Evolutionary conservation across 2,888 invertebrate species (phyloP).

Genomic region (Teinopalpus imperialis): DNA sequence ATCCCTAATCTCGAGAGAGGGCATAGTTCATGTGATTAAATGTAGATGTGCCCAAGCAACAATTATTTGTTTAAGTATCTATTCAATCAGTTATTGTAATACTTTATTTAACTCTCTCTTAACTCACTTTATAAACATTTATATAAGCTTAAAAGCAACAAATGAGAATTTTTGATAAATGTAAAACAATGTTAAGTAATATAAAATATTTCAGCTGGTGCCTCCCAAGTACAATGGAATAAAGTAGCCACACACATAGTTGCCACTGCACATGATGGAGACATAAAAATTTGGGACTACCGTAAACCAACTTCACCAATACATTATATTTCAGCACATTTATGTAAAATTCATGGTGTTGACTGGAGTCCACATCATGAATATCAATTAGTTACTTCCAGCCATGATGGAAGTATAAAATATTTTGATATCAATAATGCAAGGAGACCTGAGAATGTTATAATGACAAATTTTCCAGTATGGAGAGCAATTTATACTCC

Average conservation of each 20-base stretch:
- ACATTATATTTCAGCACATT: conserved; percentile 96
- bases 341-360: conserved; percentile 93
- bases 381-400: conserved; percentile 93
- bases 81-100: too few species aligned
- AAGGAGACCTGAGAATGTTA: conserved; percentile 90
- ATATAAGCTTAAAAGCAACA: too few species aligned
- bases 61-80: too few species aligned
- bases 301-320: conserved; percentile 93
- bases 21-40: too few species aligned
- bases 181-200: too few species aligned
- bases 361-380: conserved; percentile 96
- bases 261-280: conserved; percentile 97
- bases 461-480: conserved; percentile 92
- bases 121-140: too few species aligned
- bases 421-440: conserved; percentile 95
- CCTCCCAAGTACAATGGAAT: conserved; percentile 97
- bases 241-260: conserved; percentile 90
- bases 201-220: conserved; percentile 85
- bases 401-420: conserved; percentile 97
- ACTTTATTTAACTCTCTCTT: too few species aligned
- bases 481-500: conserved; percentile 97
- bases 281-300: conserved; percentile 97
- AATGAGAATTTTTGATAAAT: too few species aligned
- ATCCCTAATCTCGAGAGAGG: too few species aligned
- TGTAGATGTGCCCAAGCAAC: too few species aligned